Evolutionary conservation across 1,140 invertebrate species (phyloP), one percentile per base, ranked within the genome.

Genomic region (Nilaparvata lugens): DNA sequence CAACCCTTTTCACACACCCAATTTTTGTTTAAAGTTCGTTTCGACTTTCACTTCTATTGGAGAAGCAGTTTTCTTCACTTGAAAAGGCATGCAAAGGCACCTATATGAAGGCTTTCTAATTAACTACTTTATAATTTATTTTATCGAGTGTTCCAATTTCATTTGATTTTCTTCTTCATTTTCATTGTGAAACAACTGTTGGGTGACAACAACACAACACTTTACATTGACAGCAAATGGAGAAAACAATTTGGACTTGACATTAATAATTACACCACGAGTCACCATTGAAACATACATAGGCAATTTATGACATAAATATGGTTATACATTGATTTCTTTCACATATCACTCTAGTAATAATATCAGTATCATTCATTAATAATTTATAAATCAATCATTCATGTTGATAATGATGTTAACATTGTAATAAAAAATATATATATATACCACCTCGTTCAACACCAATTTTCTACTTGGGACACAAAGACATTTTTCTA

Each of bases 1-100:
- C 51, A 64, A 61, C 59, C 63, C 63, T 64, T 64, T 64, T 64
- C 63, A 64, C 63, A 64, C 60, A 64, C 63, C 63, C 57, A 61
- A 38, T 62, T 48, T 48, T 48, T 48, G 16, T 48, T 48, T 14
- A 19, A 48, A 48, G 21, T 48, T 48, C 28, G 38, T 57, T 64
- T 23, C 23, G 23, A 52, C 38, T 38, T 54, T 54, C 45, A 52
- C 53, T 28, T 55, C 23, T 56, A n/a, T 51, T 48, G 56, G 53
- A 48, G 16, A 23, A 19, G 16, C 21, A 4, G 1, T 48, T 7
- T 48, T 19, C 21, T 48, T 48, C 18, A 19, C 21, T 48, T 48
- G 45, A 52, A 62, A 64, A 64, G 63, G 63, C 56, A 64, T 64
- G 63, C 56, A 64, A 64, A 64, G 62, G 62, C 60, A 60, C 63